phyloP scores from a whole-genome alignment of 2,797 vertebrate species.

The Aulostomus chinensis region DNA sequence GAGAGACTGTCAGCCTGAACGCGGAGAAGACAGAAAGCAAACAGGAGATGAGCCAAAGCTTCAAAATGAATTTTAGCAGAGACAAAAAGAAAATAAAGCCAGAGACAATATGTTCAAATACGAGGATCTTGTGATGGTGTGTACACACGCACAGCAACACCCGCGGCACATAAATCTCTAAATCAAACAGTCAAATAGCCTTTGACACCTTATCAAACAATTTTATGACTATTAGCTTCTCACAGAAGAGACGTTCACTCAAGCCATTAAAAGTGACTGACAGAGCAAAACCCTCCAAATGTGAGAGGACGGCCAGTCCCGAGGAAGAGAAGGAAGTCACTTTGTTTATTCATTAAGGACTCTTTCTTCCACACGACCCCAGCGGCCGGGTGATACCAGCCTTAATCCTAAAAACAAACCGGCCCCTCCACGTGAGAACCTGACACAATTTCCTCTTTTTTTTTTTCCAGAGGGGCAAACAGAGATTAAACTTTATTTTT shows the following conservation, averaged over 20 bases:
- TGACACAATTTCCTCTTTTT: conserved; percentile 86
- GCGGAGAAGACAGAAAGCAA: too few species aligned
- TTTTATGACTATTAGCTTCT: too few species aligned
- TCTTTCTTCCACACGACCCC: conserved; percentile 82
- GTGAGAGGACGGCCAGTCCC: conserved; percentile 11
- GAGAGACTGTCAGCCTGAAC: conserved; percentile 16
- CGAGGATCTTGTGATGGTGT: conserved; percentile 6
- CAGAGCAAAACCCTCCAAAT: conserved; percentile 43
- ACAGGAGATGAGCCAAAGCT: too few species aligned
- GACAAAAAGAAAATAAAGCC: too few species aligned
- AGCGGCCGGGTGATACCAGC: conserved; percentile 75
- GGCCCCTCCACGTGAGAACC: conserved; percentile 88
- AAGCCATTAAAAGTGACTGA: conserved; percentile 63
- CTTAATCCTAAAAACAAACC: conserved; percentile 86
- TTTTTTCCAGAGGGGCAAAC: conserved; percentile 49
- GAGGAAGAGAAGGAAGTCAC: conserved; percentile 25
- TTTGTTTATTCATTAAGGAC: conserved; percentile 59
- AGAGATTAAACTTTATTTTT: background rate
- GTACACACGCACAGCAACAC: conserved; percentile 16
- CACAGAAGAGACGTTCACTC: conserved; percentile 49
- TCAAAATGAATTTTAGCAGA: too few species aligned
- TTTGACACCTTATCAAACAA: conserved; percentile 59
- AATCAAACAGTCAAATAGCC: conserved; percentile 57
- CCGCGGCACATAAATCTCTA: conserved; percentile 46
- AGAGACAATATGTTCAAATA: too few species aligned